Evolutionary conservation across 2,888 invertebrate species (phyloP).

Genomic region (Epistrophe eligans): DNA sequence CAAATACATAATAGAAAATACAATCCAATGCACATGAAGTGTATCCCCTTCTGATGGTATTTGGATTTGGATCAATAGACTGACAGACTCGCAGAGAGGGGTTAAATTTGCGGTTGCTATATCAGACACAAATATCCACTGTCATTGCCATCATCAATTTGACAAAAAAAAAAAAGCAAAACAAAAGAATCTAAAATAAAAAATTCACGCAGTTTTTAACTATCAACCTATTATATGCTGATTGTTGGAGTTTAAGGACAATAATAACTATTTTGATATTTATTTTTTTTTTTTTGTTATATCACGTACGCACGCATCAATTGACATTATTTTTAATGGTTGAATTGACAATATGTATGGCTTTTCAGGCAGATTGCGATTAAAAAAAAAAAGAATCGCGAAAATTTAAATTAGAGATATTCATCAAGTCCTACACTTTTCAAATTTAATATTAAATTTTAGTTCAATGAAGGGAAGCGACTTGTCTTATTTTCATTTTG

Average conservation of each 20-base stretch:
- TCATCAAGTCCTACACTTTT: slow-evolving; percentile 51
- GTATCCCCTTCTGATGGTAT: neutral
- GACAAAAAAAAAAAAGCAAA: slow-evolving; percentile 7
- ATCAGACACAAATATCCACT: slow-evolving; percentile 48
- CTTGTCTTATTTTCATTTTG: too few species aligned
- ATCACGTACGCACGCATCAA: slow-evolving; percentile 39
- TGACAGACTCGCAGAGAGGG: slow-evolving; percentile 37
- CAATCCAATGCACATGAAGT: slow-evolving; percentile 43
- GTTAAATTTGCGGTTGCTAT: slow-evolving; percentile 52
- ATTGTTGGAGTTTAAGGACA: slow-evolving; percentile 55
- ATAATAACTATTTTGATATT: slow-evolving; percentile 19
- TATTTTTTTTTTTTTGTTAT: neutral
- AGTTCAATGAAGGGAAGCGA: neutral
- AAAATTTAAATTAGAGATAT: slow-evolving; percentile 13
- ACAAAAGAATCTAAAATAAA: slow-evolving; percentile 66
- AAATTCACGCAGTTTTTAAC: slow-evolving; percentile 52
- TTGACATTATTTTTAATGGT: slow-evolving; percentile 69
- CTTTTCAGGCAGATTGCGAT: slow-evolving; percentile 12
- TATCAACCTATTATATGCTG: slow-evolving; percentile 61
- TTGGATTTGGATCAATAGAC: slow-evolving; percentile 26
- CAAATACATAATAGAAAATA: slow-evolving; percentile 41
- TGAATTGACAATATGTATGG: slow-evolving; percentile 55
- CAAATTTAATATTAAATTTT: neutral
- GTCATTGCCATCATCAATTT: neutral
- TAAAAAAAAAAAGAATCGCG: neutral